These are phyloP conservation scores for Tipula vernalis DNA, from an alignment of 2,888 invertebrate genomes.

Conservation along the genomic window DNA sequence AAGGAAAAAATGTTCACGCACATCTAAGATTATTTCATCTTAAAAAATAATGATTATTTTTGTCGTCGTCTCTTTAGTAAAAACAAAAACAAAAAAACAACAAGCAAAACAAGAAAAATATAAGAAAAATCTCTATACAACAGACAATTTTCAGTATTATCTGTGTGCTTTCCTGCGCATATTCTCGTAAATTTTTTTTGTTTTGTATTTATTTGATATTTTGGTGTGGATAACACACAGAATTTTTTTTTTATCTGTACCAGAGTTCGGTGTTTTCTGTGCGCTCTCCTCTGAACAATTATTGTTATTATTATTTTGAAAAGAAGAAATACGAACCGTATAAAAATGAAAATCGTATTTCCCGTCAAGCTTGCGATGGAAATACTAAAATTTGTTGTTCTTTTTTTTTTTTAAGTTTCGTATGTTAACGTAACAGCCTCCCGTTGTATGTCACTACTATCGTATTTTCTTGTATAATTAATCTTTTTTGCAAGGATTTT, in stretches of 20 bases:
- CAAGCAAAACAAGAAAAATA: background rate
- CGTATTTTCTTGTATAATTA: slow-evolving; percentile 10
- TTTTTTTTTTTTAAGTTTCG: background rate
- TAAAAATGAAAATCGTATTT: background rate
- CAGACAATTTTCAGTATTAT: background rate
- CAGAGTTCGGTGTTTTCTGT: background rate
- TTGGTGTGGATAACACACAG: background rate
- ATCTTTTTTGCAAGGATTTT: slow-evolving; percentile 9
- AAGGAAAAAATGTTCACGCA: background rate
- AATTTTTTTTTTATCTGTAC: background rate
- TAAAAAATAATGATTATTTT: slow-evolving; percentile 8
- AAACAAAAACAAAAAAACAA: background rate
- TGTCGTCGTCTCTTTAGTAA: background rate
- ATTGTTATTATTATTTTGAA: background rate
- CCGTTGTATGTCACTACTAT: slow-evolving; percentile 9
- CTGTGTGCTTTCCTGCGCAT: background rate
- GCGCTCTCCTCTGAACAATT: background rate
- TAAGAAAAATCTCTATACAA: background rate
- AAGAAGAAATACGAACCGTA: background rate
- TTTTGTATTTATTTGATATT: background rate
- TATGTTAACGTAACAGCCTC: slow-evolving; percentile 6
- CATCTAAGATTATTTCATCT: slow-evolving; percentile 5
- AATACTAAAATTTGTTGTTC: background rate
- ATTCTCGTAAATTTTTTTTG: background rate
- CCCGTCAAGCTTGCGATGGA: background rate